Evolutionary conservation across 2,113 vertebrate species (phyloP).

Genomic region (Acanthisitta chloris): DNA sequence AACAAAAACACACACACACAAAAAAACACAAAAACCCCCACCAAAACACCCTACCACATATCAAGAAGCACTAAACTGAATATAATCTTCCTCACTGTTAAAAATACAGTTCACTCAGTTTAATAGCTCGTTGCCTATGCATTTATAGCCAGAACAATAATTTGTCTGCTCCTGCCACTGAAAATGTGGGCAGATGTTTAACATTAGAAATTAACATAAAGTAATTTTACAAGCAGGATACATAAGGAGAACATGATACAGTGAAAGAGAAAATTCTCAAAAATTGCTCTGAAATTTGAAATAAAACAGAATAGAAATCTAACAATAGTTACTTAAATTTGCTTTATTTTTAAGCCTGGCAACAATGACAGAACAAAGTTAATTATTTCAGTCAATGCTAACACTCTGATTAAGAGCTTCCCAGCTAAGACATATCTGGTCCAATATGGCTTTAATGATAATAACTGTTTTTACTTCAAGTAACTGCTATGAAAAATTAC

Average conservation of each 20-base stretch:
- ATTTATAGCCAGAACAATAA: background rate
- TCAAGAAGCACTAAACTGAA: background rate
- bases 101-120: background rate
- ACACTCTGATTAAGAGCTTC: background rate
- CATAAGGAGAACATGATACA: background rate
- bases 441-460: background rate
- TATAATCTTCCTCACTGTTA: background rate
- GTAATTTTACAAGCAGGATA: background rate
- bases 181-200: background rate
- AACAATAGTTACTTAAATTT: background rate
- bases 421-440: background rate
- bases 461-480: background rate
- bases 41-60: no score
- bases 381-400: background rate
- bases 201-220: background rate
- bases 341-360: background rate
- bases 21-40: no score
- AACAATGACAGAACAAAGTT: background rate
- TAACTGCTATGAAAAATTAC: background rate
- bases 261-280: background rate
- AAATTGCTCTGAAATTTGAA: background rate
- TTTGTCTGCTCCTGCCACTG: background rate
- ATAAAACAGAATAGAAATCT: background rate
- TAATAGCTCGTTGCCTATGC: background rate
- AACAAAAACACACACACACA: no score